Conservation (phyloP, 2,888 invertebrate genomes). For the Orthonevra nobilis region DNA sequence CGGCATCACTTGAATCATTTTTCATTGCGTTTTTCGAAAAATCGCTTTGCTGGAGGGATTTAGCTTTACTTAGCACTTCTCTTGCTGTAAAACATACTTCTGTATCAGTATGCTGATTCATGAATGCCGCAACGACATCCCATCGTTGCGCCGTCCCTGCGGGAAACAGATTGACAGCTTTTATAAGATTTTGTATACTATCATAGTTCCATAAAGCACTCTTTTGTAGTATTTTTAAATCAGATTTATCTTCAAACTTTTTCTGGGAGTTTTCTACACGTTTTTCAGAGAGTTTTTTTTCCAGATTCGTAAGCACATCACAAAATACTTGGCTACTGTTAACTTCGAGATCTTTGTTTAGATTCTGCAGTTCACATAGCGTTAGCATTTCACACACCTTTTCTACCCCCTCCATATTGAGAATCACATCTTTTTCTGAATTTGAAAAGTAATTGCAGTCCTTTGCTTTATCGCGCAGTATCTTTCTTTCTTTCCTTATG, state of each 20-base stretch:
- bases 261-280: constrained; percentile 81
- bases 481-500: constrained; percentile 92
- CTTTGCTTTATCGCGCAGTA: constrained; percentile 89
- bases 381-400: constrained; percentile 92
- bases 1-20: constrained; percentile 94
- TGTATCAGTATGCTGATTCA: constrained; percentile 90
- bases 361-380: constrained; percentile 86
- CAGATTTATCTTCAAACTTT: constrained; percentile 41
- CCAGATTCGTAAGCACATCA: constrained; percentile 85
- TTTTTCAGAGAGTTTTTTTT: constrained; percentile 89
- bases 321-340: constrained; percentile 86
- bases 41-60: constrained; percentile 94
- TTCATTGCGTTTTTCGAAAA: constrained; percentile 92
- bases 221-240: constrained; percentile 75
- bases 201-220: constrained; percentile 87
- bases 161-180: constrained; percentile 98
- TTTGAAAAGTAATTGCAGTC: constrained; percentile 88
- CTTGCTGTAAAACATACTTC: constrained; percentile 88
- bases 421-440: constrained; percentile 86
- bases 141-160: constrained; percentile 96
- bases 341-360: constrained; percentile 86
- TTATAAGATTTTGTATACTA: constrained; percentile 94
- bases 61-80: constrained; percentile 96
- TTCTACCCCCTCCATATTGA: constrained; percentile 95
- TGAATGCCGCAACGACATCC: constrained; percentile 97